A percentile compares a stretch with the other conserved stretches of the same genome.
phyloP scores from a whole-genome alignment of 2,113 vertebrate genomes.

The Miniopterus natalensis region DNA sequence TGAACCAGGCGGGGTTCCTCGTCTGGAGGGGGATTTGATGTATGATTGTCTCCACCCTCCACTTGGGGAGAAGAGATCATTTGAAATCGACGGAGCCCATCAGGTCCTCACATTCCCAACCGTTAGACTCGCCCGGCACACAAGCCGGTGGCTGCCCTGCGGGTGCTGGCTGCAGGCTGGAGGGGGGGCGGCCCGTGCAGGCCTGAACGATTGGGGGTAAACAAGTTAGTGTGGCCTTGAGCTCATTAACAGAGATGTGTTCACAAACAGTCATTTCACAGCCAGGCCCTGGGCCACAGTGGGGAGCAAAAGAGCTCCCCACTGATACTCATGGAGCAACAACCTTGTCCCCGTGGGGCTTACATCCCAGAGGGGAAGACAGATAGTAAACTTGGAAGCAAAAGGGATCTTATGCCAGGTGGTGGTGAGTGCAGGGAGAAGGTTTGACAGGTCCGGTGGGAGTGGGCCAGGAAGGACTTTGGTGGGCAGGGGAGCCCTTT shows the following conservation, averaged over 20 bases:
- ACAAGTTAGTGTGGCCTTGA: neutral
- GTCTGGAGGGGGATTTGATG: neutral
- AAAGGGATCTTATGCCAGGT: accelerated
- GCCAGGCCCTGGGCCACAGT: neutral
- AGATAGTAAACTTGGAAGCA: accelerated
- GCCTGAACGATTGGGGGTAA: accelerated
- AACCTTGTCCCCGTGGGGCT: accelerated
- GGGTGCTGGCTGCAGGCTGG: accelerated
- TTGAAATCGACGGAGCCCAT: accelerated
- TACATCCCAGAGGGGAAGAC: too few species aligned
- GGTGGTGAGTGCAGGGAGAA: accelerated
- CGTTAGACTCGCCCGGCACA: accelerated
- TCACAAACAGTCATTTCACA: neutral
- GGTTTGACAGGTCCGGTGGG: accelerated
- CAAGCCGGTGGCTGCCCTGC: neutral
- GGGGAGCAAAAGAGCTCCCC: too few species aligned
- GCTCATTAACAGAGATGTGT: neutral
- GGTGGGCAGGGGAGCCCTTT: neutral
- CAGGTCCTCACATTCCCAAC: neutral
- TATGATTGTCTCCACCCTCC: too few species aligned
- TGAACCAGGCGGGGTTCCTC: neutral
- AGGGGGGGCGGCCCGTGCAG: accelerated
- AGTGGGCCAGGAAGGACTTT: accelerated
- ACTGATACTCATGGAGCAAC: neutral
- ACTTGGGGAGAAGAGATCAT: accelerated